A percentile compares a stretch with the other conserved stretches of the same genome.
These are phyloP conservation scores for Euthynnus affinis DNA, from an alignment of 2,797 vertebrate genomes.

Conservation along the genomic window DNA sequence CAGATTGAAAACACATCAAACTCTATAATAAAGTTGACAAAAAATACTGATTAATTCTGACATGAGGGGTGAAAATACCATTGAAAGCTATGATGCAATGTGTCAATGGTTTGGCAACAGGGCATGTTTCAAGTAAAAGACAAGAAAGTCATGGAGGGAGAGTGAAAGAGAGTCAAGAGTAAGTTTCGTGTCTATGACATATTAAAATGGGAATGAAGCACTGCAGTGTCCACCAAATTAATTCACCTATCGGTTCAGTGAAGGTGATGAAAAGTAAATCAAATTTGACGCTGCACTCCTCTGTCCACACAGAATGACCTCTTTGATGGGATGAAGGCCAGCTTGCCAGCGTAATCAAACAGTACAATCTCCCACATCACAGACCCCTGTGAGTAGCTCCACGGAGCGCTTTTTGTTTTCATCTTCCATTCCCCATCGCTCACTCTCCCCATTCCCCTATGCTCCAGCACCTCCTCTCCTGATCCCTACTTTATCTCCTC, in stretches of 20 bases:
- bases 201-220: constrained; percentile 78
- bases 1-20: constrained; percentile 19
- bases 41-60: constrained; percentile 33
- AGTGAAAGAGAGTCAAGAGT: neutral
- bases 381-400: constrained; percentile 34
- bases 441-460: constrained; percentile 17
- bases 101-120: constrained; percentile 11
- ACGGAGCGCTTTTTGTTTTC: constrained; percentile 63
- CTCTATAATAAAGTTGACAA: neutral
- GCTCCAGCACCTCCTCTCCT: constrained; percentile 6
- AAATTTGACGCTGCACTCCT: constrained; percentile 54
- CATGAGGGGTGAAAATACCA: constrained; percentile 14
- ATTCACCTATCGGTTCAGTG: constrained; percentile 73
- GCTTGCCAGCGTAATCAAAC: constrained; percentile 63
- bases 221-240: constrained; percentile 65
- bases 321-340: constrained; percentile 64
- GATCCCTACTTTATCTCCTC: constrained; percentile 33
- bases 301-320: constrained; percentile 63
- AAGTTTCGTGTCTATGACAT: constrained; percentile 62
- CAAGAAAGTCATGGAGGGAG: constrained; percentile 9
- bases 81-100: constrained; percentile 16
- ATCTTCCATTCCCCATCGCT: constrained; percentile 40
- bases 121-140: constrained; percentile 12
- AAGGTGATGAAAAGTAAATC: constrained; percentile 65
- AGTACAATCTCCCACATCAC: constrained; percentile 62